A percentile compares a stretch with the other conserved stretches of the same genome.
Evolutionary conservation across 2,888 invertebrate species (phyloP).

Genomic region (Eulithis prunata): DNA sequence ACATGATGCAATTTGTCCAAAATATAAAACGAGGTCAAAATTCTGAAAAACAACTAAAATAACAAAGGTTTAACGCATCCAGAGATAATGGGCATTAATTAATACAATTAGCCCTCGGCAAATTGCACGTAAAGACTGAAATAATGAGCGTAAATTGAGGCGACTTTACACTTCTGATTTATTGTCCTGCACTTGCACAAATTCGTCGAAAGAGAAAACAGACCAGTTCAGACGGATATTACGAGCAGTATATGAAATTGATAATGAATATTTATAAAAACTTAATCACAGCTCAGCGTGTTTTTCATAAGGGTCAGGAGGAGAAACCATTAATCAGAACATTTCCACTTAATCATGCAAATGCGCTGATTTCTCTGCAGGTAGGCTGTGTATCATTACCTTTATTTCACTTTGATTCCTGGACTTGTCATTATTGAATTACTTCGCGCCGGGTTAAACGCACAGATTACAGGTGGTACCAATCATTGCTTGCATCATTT

Average conservation of each 20-base stretch:
- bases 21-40: slow-evolving; percentile 55
- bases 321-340: slow-evolving; percentile 78
- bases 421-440: slow-evolving; percentile 40
- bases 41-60: slow-evolving; percentile 61
- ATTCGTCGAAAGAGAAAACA: slow-evolving; percentile 83
- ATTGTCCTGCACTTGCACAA: slow-evolving; percentile 80
- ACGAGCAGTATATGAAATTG: slow-evolving; percentile 78
- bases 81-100: slow-evolving; percentile 80
- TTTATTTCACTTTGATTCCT: slow-evolving; percentile 57
- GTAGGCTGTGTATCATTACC: slow-evolving; percentile 50
- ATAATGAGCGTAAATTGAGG: slow-evolving; percentile 83
- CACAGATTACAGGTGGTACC: slow-evolving; percentile 28
- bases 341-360: slow-evolving; percentile 75
- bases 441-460: slow-evolving; percentile 28
- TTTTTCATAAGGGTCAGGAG: slow-evolving; percentile 69
- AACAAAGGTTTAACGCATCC: slow-evolving; percentile 71
- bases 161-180: slow-evolving; percentile 84
- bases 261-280: slow-evolving; percentile 83
- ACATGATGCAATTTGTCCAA: slow-evolving; percentile 38
- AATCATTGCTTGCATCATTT: slow-evolving; percentile 29
- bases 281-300: slow-evolving; percentile 72
- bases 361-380: slow-evolving; percentile 57
- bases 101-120: slow-evolving; percentile 82
- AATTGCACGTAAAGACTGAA: slow-evolving; percentile 80
- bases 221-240: slow-evolving; percentile 78